A percentile compares a stretch with the other conserved stretches of the same genome.
Evolutionary conservation across 2,113 vertebrate genomes (phyloP).

Genomic region (Nicator chloris): DNA sequence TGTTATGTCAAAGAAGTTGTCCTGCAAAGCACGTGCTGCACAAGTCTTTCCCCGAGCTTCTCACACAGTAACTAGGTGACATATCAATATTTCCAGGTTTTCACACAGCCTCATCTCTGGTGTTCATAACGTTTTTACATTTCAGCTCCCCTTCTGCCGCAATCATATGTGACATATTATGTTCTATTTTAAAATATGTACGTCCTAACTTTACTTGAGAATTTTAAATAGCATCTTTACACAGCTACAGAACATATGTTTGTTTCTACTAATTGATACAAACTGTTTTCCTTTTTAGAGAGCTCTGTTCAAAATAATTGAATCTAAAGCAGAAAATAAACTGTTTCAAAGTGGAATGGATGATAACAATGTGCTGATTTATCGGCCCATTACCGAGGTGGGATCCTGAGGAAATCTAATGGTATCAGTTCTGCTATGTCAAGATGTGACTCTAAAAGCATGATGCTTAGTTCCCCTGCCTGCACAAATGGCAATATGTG

Average conservation of each 20-base stretch:
- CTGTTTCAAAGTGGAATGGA: background rate
- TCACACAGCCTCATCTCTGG: background rate
- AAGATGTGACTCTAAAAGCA: background rate
- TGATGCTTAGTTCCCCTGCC: background rate
- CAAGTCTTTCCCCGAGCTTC: background rate
- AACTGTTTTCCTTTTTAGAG: background rate
- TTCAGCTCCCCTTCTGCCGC: background rate
- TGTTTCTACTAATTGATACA: background rate
- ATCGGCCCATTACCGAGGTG: rapidly evolving
- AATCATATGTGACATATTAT: background rate
- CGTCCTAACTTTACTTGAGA: background rate
- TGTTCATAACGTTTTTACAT: background rate
- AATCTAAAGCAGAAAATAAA: background rate
- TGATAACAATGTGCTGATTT: background rate
- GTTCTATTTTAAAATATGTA: background rate
- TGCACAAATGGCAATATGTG: background rate
- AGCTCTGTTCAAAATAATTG: background rate
- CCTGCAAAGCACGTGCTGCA: background rate
- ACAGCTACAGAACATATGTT: conserved; percentile 12
- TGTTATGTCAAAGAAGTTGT: background rate
- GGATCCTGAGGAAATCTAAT: background rate
- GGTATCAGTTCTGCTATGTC: background rate
- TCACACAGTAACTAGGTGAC: background rate
- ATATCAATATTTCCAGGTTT: background rate
- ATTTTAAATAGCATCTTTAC: background rate